Evolutionary conservation across 2,113 vertebrate species (phyloP).

Genomic region (Pleuronectes platessa): DNA sequence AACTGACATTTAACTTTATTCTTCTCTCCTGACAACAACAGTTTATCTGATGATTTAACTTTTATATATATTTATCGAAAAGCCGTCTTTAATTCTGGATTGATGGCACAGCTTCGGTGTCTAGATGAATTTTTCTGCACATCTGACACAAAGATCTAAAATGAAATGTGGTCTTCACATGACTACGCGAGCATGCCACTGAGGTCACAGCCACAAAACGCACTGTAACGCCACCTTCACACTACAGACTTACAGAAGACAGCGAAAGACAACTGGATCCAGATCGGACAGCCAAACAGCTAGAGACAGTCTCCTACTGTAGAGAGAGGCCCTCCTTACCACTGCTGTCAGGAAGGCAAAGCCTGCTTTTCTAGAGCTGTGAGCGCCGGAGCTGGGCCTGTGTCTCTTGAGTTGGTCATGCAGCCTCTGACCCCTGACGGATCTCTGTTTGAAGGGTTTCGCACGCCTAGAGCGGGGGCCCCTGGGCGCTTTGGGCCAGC

Average conservation of each 20-base stretch:
- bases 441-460: slow-evolving; percentile 75
- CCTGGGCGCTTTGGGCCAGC: slow-evolving; percentile 63
- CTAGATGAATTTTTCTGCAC: slow-evolving; percentile 50
- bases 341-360: slow-evolving; percentile 71
- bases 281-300: slow-evolving; percentile 78
- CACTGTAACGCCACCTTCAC: slow-evolving; percentile 68
- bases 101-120: slow-evolving; percentile 7
- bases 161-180: slow-evolving; percentile 69
- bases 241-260: slow-evolving; percentile 80
- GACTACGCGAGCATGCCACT: slow-evolving; percentile 81
- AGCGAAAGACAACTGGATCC: slow-evolving; percentile 76
- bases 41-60: slow-evolving; percentile 1
- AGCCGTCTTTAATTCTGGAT: not conserved
- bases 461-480: slow-evolving; percentile 72
- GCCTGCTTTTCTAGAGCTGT: slow-evolving; percentile 76
- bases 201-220: slow-evolving; percentile 72
- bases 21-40: slow-evolving; percentile 9
- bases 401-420: slow-evolving; percentile 81
- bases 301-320: slow-evolving; percentile 67
- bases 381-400: slow-evolving; percentile 76
- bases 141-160: slow-evolving; percentile 32
- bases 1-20: slow-evolving; percentile 5
- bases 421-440: slow-evolving; percentile 80
- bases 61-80: not conserved
- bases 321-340: slow-evolving; percentile 77